A percentile compares a stretch with the other conserved stretches of the same genome.
These are phyloP conservation scores for Tyto alba DNA, from an alignment of 2,113 vertebrate species.

Conservation along the genomic window DNA sequence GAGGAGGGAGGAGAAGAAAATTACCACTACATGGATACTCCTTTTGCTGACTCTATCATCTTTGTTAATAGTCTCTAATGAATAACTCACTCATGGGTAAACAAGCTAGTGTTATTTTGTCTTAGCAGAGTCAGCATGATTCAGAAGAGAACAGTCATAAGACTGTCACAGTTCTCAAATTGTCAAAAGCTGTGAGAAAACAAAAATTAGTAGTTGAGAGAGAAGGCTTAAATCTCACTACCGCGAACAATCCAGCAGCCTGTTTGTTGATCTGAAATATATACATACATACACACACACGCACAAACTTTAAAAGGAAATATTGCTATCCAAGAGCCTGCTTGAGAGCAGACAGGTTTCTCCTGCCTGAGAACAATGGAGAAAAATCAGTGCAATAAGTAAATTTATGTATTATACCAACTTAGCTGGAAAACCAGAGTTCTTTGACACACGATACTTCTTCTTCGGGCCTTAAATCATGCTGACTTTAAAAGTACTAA, in stretches of 20 bases:
- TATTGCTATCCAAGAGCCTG: background rate
- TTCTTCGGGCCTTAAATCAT: background rate
- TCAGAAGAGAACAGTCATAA: constrained; percentile 7
- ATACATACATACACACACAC: too few species aligned
- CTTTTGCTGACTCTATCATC: background rate
- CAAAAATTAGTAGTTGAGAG: background rate
- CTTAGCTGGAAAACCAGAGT: background rate
- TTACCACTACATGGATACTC: background rate
- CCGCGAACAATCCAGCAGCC: background rate
- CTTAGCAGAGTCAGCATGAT: constrained; percentile 23
- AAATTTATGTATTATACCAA: background rate
- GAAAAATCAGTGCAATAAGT: background rate
- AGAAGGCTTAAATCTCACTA: background rate
- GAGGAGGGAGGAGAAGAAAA: background rate
- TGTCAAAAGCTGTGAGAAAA: background rate
- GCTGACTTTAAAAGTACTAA: background rate
- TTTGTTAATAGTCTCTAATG: background rate
- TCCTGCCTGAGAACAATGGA: background rate
- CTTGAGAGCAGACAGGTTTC: background rate
- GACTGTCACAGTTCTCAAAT: background rate
- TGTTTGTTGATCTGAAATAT: background rate
- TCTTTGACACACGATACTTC: background rate
- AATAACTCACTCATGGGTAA: background rate
- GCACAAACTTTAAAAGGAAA: background rate
- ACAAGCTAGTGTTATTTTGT: background rate